Evolutionary conservation across 2,888 invertebrate species (phyloP), one percentile per base, ranked within the genome.

Genomic region (Nephrotoma guestfalica): DNA sequence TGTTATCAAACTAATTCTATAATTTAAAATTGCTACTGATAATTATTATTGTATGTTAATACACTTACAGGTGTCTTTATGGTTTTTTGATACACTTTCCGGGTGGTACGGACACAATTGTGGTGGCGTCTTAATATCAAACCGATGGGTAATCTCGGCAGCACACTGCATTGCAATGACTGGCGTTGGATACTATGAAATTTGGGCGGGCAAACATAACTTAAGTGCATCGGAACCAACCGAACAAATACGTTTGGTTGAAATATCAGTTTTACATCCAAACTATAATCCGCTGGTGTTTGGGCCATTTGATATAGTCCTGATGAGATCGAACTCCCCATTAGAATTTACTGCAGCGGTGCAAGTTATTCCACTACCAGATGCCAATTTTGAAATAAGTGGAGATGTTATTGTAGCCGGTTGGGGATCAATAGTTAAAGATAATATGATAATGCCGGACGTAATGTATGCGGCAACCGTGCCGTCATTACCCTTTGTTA

Each of bases 121-220:
- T 86, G 86, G 86, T 30, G 86, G 86, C 1, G 43, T 40, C 11
- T 30, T 86, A 18, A 42, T 86, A 30, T 83, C 71, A 30, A 43
- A 13, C 5, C 13, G 42, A 18, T 83, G 42, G 42, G 42, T 86
- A 30, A 11, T 86, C 4, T 83, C 86, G 3, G 86, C 86, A 18
- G 86, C 86, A 6, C 86, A 86, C 11, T 86, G 86, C 30, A 43
- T 83, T 40, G 42, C 71, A 43, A 7, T 15, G 42, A 43, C 51
- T 2, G 83, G 40, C n/a, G 83, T 42, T 43, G 86, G 83, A 4
- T 45, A 18, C 40, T 86, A 86, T 83, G 83, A 86, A 86, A 45
- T 86, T 4, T 83, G 88, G 2, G 90, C 89, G 87, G 91, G 91
- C 4, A 90, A 89, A 83, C 89, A 90, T 88, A 86, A 88, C 84